Evolutionary conservation across 2,797 vertebrate species (phyloP), one percentile per base, ranked within the genome.

Genomic region (Poeciliopsis gracilis): DNA sequence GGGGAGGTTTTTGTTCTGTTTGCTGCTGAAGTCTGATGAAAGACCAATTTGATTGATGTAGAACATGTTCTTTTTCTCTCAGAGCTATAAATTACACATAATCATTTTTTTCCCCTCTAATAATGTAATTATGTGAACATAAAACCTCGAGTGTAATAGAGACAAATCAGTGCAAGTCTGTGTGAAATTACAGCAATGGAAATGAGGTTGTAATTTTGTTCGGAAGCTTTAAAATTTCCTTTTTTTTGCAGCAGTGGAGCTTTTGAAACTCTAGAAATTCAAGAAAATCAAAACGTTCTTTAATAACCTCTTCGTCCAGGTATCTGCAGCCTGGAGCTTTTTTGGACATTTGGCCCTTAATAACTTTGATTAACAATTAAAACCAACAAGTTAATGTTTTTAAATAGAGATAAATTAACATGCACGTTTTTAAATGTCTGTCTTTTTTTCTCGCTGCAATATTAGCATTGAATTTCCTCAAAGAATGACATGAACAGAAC

Each of bases 11-110:
- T 45, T 45, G 73, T 41, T 53, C 49, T 53, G 46, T 45, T 75
- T 33, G 36, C 73, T 59, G 53, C 73, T 45, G 73, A 75, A 53
- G 47, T 23, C 46, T 25, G 30, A 13, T 46, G 20, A 59, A 75
- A 33, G 18, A 59, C 28, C 57, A 28, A 30, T 20, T 45, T 75
- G 23, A 75, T 41, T 9, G 16, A 30, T 20, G 53, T 75, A 16
- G 7, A 43, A 2, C 3, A 23, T 61, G 7, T 28, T 25, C 20
- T 43, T 36, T 30, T 2, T 46, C 73, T 43, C 16, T 12, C 55
- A 46, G 38, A 20, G 41, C 12, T 45, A 45, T 46, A 63, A 75
- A 75, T 75, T 47, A 75, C 23, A 75, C 57, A 2, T 47, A 75
- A 75, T 63, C 57, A 61, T 0, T 13, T 12, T 63, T 23, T 12